Conservation (phyloP, 2,113 vertebrate genomes). For the Dolichotis patagonum region DNA sequence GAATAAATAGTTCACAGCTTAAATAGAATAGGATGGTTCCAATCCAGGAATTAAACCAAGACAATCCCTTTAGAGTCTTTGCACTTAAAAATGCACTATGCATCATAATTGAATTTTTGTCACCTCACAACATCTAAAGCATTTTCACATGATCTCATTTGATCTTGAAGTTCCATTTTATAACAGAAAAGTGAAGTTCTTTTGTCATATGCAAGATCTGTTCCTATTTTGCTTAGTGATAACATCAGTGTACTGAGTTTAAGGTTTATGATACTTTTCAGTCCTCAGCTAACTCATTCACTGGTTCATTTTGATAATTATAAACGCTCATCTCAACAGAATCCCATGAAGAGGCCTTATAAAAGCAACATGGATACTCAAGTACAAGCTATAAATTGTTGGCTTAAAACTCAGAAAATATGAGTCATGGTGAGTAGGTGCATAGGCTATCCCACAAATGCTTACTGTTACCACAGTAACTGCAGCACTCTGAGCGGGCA, state of each 20-base stretch:
- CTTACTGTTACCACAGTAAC: background rate
- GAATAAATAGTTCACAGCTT: background rate
- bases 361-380: background rate
- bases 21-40: background rate
- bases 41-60: background rate
- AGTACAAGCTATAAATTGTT: background rate
- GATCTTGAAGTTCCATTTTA: background rate
- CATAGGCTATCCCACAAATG: background rate
- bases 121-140: background rate
- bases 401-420: background rate
- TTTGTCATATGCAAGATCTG: background rate
- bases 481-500: background rate
- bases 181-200: background rate
- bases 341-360: background rate
- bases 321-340: background rate
- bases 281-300: background rate
- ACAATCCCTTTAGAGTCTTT: background rate
- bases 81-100: background rate
- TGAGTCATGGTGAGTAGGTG: constrained; percentile 23
- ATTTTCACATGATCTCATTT: background rate
- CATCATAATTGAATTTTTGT: background rate
- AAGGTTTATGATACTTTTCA: background rate
- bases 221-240: background rate
- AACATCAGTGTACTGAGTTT: background rate
- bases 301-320: background rate